Evolutionary conservation across 2,113 vertebrate species (phyloP).

Genomic region (Athene noctua): DNA sequence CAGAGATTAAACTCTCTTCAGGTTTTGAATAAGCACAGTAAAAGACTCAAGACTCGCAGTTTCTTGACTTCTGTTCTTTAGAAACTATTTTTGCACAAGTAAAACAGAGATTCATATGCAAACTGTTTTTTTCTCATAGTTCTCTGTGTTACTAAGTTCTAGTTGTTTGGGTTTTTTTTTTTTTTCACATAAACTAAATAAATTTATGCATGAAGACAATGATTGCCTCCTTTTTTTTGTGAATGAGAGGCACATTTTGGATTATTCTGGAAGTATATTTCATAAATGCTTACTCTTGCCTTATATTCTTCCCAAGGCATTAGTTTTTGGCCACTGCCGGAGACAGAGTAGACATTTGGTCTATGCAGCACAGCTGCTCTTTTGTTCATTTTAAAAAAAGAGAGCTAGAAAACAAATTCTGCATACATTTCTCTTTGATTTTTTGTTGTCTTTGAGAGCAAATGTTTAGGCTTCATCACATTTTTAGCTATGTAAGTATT

Average conservation of each 20-base stretch:
- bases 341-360: not conserved
- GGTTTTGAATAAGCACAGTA: not conserved
- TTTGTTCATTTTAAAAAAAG: slow-evolving; percentile 37
- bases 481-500: slow-evolving; percentile 1
- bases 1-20: not conserved
- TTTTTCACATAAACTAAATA: not conserved
- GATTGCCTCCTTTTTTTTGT: not conserved
- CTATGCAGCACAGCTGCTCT: slow-evolving; percentile 17
- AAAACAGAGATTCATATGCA: not conserved
- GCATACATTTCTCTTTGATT: slow-evolving; percentile 3
- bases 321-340: not conserved
- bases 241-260: not conserved
- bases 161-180: not conserved
- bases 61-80: not conserved
- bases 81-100: not conserved
- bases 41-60: not conserved
- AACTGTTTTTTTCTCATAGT: not conserved
- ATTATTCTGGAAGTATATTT: not conserved
- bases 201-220: not conserved
- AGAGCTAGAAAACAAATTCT: not conserved
- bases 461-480: slow-evolving; percentile 23
- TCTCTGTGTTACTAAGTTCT: not conserved
- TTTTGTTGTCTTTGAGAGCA: slow-evolving; percentile 26
- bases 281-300: not conserved
- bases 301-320: not conserved